These are phyloP conservation scores for Syngnathus rostellatus DNA, from an alignment of 2,797 vertebrate species.

Conservation along the genomic window DNA sequence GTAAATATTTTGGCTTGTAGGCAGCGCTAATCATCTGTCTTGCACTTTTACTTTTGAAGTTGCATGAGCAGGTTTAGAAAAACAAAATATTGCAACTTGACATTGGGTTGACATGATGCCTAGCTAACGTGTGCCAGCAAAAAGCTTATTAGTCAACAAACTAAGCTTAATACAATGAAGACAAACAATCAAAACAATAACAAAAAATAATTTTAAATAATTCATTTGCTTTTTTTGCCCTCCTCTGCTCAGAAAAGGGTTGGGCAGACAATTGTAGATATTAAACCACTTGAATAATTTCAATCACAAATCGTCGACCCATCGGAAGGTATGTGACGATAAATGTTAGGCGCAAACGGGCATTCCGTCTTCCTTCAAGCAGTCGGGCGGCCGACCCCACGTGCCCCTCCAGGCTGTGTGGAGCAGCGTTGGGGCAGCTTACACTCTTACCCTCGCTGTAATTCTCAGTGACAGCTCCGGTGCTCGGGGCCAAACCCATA, in stretches of 20 bases:
- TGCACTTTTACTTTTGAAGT: neutral
- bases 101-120: too few relatives aligned
- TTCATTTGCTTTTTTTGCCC: too few relatives aligned
- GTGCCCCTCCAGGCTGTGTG: conserved; percentile 29
- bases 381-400: conserved; percentile 25
- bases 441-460: conserved; percentile 52
- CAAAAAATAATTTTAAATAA: too few relatives aligned
- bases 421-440: conserved; percentile 46
- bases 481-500: conserved; percentile 51
- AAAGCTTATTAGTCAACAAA: too few relatives aligned
- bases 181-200: too few relatives aligned
- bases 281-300: too few relatives aligned
- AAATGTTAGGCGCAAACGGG: neutral
- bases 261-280: too few relatives aligned
- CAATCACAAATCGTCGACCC: too few relatives aligned
- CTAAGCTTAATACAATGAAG: too few relatives aligned
- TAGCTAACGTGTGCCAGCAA: too few relatives aligned
- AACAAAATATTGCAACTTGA: neutral
- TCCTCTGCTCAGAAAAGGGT: too few relatives aligned
- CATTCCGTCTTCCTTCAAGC: conserved; percentile 20
- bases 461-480: conserved; percentile 58
- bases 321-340: neutral
- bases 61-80: neutral
- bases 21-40: neutral
- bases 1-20: neutral